phyloP scores from a whole-genome alignment of 2,113 vertebrate genomes.

The Rhagologus leucostigma region DNA sequence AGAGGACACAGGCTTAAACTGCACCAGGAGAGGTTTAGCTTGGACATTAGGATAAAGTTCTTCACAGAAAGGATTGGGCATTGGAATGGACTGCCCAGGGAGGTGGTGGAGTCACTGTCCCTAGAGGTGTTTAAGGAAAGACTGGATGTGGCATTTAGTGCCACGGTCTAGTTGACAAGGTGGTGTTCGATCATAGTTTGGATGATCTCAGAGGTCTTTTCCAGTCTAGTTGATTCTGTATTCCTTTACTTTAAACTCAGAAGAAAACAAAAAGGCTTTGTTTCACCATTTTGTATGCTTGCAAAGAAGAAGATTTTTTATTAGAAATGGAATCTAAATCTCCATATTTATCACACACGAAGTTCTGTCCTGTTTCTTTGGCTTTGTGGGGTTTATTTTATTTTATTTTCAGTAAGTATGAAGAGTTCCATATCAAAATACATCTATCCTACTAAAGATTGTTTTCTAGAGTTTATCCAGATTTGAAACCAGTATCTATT shows the following conservation, averaged over 20 bases:
- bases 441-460: neutral
- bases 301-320: neutral
- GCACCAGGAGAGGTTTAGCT: neutral
- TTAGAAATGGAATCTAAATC: neutral
- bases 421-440: neutral
- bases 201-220: neutral
- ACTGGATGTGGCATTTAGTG: neutral
- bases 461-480: neutral
- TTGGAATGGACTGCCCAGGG: neutral
- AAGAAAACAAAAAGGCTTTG: neutral
- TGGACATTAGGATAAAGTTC: rapidly evolving
- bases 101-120: neutral
- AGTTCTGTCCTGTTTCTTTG: neutral
- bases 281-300: neutral
- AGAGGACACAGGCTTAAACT: neutral
- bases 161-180: neutral
- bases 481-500: neutral
- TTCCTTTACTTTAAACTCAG: neutral
- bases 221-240: neutral
- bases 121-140: neutral
- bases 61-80: neutral
- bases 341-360: neutral
- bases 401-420: neutral
- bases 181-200: rapidly evolving
- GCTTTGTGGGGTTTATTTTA: neutral